These are phyloP conservation scores for Lasioglossum oenotherae DNA, from an alignment of 2,888 invertebrate genomes.

Conservation along the genomic window DNA sequence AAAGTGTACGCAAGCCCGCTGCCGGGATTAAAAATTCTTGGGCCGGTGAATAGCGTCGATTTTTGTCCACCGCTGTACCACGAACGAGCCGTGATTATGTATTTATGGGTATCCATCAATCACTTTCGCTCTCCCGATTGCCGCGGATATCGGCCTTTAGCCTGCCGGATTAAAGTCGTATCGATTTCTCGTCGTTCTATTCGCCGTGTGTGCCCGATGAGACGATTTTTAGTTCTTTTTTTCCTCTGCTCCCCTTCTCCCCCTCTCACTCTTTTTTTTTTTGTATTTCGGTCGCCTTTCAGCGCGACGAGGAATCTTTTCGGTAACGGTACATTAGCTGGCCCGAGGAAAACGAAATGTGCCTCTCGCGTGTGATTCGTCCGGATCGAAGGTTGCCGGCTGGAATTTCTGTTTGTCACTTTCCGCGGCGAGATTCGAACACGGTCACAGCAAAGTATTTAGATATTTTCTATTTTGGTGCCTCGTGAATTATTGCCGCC, in stretches of 20 bases:
- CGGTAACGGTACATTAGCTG: slow-evolving; percentile 25
- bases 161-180: slow-evolving; percentile 71
- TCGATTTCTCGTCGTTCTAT: slow-evolving; percentile 71
- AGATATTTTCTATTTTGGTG: slow-evolving; percentile 1
- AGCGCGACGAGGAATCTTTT: slow-evolving; percentile 20
- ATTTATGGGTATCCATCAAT: slow-evolving; percentile 73
- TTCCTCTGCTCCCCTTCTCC: neutral
- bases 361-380: slow-evolving; percentile 10
- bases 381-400: slow-evolving; percentile 3
- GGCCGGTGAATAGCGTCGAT: slow-evolving; percentile 57
- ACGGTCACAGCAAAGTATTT: neutral
- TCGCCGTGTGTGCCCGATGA: slow-evolving; percentile 38
- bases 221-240: slow-evolving; percentile 33
- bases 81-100: slow-evolving; percentile 69
- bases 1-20: slow-evolving; percentile 21
- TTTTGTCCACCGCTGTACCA: slow-evolving; percentile 64
- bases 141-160: slow-evolving; percentile 71
- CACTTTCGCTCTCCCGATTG: slow-evolving; percentile 74
- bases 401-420: slow-evolving; percentile 23
- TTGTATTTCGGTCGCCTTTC: slow-evolving; percentile 23
- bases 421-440: neutral
- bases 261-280: neutral
- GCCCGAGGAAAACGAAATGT: slow-evolving; percentile 10
- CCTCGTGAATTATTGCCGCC: slow-evolving; percentile 4
- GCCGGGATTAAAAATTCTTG: slow-evolving; percentile 66